Conservation (phyloP, 2,888 invertebrate species). For the Melangyna quadrimaculata region DNA sequence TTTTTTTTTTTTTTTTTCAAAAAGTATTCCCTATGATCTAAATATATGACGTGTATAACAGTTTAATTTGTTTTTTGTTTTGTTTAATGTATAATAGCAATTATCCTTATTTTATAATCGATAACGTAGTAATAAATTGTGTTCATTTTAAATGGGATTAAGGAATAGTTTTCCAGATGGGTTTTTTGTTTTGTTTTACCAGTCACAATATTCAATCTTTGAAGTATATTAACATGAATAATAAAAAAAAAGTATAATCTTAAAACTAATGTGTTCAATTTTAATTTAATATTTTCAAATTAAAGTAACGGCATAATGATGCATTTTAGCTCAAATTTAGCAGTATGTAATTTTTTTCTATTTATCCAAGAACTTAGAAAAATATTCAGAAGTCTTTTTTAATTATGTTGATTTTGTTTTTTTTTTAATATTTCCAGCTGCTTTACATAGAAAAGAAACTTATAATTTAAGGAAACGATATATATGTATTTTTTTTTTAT, state of each 20-base stretch:
- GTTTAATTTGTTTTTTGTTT: conserved; percentile 18
- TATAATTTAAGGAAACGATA: conserved; percentile 37
- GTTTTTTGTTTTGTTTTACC: not conserved
- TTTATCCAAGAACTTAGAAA: conserved; percentile 22
- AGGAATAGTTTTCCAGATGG: conserved; percentile 7
- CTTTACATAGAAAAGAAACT: conserved; percentile 39
- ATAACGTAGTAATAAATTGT: conserved; percentile 16
- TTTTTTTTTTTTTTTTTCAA: conserved; percentile 16
- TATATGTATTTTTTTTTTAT: not conserved
- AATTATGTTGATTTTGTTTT: conserved; percentile 13
- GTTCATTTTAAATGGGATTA: conserved; percentile 20
- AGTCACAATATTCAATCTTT: conserved; percentile 35
- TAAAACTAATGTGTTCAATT: conserved; percentile 35
- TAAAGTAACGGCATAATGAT: conserved; percentile 31
- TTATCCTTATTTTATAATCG: conserved; percentile 40
- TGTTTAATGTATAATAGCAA: conserved; percentile 40
- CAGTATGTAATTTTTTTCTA: not conserved
- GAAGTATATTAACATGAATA: not conserved
- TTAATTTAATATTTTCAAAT: conserved; percentile 57
- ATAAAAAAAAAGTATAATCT: conserved; percentile 9
- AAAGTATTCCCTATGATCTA: conserved; percentile 48
- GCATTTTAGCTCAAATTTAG: conserved; percentile 15
- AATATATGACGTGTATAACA: conserved; percentile 55
- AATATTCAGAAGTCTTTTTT: conserved; percentile 51
- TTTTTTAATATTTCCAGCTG: conserved; percentile 21